Conservation (phyloP, 2,113 vertebrate genomes). For the Balaeniceps rex region DNA sequence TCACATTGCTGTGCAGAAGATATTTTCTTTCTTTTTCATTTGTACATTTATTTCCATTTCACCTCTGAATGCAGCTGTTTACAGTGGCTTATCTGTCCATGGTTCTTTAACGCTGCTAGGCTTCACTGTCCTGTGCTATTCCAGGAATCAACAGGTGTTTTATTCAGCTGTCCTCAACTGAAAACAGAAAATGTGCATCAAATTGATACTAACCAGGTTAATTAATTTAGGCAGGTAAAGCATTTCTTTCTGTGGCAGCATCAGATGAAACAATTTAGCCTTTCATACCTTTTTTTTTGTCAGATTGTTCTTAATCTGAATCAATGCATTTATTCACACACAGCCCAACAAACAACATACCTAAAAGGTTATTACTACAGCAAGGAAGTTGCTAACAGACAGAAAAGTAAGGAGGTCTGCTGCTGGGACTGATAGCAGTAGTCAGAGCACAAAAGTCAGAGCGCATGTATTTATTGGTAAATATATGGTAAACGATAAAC, state of each 20-base stretch:
- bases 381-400: background rate
- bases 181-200: background rate
- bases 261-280: background rate
- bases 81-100: background rate
- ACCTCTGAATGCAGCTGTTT: background rate
- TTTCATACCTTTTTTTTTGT: background rate
- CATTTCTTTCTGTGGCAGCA: background rate
- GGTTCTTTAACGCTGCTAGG: background rate
- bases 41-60: background rate
- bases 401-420: background rate
- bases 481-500: background rate
- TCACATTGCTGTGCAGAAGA: background rate
- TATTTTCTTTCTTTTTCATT: background rate
- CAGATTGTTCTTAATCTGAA: background rate
- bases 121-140: background rate
- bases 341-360: background rate
- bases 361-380: background rate
- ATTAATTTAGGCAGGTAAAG: background rate
- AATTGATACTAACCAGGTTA: background rate
- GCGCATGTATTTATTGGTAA: background rate
- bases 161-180: background rate
- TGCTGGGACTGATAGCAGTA: background rate
- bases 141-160: background rate
- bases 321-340: background rate
- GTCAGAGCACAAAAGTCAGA: background rate